Evolutionary conservation across 2,797 vertebrate genomes (phyloP).

Genomic region (Xenentodon cancila): DNA sequence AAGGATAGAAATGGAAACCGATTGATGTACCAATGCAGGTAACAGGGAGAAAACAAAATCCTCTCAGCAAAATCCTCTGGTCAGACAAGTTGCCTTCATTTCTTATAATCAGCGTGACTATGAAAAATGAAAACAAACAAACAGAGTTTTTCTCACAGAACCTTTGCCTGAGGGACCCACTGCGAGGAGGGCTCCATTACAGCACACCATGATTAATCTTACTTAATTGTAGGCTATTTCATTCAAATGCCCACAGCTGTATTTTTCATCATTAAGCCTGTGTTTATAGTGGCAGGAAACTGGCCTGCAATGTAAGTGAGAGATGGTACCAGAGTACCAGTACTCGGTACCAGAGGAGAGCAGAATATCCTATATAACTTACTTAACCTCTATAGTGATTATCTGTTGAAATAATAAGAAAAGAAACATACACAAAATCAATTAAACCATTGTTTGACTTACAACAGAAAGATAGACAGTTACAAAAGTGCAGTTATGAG

Average conservation of each 20-base stretch:
- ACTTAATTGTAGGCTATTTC: slow-evolving; percentile 77
- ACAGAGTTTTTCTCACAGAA: slow-evolving; percentile 68
- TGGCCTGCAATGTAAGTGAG: slow-evolving; percentile 23
- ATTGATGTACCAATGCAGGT: slow-evolving; percentile 8
- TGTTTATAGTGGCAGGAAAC: slow-evolving; percentile 53
- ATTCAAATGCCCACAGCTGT: slow-evolving; percentile 62
- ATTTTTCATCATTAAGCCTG: slow-evolving; percentile 72
- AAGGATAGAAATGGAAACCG: neutral
- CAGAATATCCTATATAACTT: neutral
- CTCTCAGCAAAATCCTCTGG: neutral
- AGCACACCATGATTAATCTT: slow-evolving; percentile 79
- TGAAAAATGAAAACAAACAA: slow-evolving; percentile 78
- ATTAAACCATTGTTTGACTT: neutral
- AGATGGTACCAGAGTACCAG: slow-evolving; percentile 26
- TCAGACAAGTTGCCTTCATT: slow-evolving; percentile 60
- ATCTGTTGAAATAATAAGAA: too few relatives aligned
- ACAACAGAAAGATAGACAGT: too few relatives aligned
- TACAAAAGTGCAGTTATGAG: too few relatives aligned
- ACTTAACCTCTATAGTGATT: too few relatives aligned
- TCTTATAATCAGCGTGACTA: slow-evolving; percentile 77
- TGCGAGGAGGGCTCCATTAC: slow-evolving; percentile 56
- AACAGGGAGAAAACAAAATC: slow-evolving; percentile 5
- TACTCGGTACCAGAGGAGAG: slow-evolving; percentile 3
- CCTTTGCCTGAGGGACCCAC: slow-evolving; percentile 54
- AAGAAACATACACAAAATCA: too few relatives aligned